A percentile compares a stretch with the other conserved stretches of the same genome.
Evolutionary conservation across 2,888 invertebrate genomes (phyloP).

Genomic region (Phymatocera aterrima): DNA sequence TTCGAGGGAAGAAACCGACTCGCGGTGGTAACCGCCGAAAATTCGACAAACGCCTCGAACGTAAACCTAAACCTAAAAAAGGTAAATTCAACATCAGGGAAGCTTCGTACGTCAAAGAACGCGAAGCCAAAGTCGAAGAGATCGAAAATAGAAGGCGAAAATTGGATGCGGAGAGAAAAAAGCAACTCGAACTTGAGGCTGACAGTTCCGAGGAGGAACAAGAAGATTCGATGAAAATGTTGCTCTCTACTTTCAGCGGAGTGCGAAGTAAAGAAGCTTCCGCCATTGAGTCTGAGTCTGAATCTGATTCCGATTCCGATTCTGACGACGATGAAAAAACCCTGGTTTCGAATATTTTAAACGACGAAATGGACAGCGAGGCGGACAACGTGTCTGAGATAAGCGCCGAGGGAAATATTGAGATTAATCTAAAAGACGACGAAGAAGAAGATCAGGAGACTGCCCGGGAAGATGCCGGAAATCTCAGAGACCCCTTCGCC

Average conservation of each 20-base stretch:
- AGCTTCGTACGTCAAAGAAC: slow-evolving; percentile 67
- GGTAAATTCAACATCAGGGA: slow-evolving; percentile 67
- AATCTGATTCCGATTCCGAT: slow-evolving; percentile 60
- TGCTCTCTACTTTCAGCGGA: slow-evolving; percentile 76
- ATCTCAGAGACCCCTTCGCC: slow-evolving; percentile 80
- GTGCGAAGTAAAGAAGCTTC: slow-evolving; percentile 54
- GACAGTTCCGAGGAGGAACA: slow-evolving; percentile 76
- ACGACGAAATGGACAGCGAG: background rate
- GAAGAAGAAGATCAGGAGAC: slow-evolving; percentile 71
- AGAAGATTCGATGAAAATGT: slow-evolving; percentile 75
- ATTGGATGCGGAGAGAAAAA: slow-evolving; percentile 75
- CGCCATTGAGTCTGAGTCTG: slow-evolving; percentile 72
- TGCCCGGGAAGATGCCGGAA: slow-evolving; percentile 69
- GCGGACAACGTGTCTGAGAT: slow-evolving; percentile 28
- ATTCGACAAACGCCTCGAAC: slow-evolving; percentile 56
- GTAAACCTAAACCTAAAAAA: slow-evolving; percentile 62
- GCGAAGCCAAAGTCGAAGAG: slow-evolving; percentile 65
- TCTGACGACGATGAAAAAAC: slow-evolving; percentile 48
- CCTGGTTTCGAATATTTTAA: background rate
- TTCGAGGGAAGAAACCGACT: slow-evolving; percentile 58
- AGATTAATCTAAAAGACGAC: slow-evolving; percentile 54
- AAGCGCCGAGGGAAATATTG: slow-evolving; percentile 52
- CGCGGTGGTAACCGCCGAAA: slow-evolving; percentile 64
- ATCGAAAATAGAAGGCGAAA: slow-evolving; percentile 67
- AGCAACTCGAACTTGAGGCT: slow-evolving; percentile 73